These are phyloP conservation scores for Prunella strophiata DNA, from an alignment of 2,797 vertebrate species.

Conservation along the genomic window DNA sequence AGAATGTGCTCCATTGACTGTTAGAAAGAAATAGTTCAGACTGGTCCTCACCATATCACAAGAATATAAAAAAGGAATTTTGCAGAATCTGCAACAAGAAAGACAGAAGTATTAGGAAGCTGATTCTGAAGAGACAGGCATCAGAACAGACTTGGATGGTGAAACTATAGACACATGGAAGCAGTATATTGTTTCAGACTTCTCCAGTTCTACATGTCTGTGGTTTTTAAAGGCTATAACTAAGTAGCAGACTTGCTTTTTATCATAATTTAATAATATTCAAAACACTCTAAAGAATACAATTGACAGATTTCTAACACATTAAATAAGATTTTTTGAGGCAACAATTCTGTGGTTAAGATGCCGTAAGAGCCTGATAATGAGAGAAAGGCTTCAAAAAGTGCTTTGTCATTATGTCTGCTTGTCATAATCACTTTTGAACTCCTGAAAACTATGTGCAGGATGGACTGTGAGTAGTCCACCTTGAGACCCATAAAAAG, in stretches of 20 bases:
- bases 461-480: background rate
- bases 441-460: rapidly evolving
- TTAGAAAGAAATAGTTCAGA: background rate
- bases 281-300: background rate
- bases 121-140: background rate
- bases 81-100: background rate
- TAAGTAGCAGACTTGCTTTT: background rate
- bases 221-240: background rate
- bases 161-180: background rate
- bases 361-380: background rate
- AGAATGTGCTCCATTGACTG: background rate
- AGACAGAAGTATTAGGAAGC: background rate
- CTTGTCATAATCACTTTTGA: background rate
- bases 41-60: background rate
- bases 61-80: background rate
- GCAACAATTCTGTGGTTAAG: background rate
- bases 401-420: rapidly evolving
- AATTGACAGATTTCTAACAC: background rate
- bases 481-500: background rate
- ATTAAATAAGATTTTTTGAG: background rate
- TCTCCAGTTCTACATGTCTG: background rate
- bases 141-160: background rate
- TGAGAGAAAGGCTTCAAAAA: background rate
- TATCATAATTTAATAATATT: background rate
- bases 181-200: background rate